Base-by-base conservation (phyloP, 2,888 invertebrate species). In the Tenthredo livida region DNA sequence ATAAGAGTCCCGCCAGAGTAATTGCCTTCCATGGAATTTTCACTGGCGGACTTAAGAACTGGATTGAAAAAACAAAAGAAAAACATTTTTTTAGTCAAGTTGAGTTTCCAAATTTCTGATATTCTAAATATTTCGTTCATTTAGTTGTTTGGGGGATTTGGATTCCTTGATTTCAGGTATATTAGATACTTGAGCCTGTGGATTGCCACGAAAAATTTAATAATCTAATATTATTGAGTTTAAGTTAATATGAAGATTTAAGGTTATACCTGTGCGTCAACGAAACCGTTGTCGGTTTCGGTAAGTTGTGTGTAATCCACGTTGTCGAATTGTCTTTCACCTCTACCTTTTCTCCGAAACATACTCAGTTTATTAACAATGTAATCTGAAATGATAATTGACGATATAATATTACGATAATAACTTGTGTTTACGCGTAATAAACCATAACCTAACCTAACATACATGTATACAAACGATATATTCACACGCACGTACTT, bases 1-100 rank as follows among this genome's bases (percentile, higher is more conserved):
- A 97, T 67, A 98, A 94, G 85, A 97, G 95, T 17, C 96, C 94
- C 0, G 98, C 98, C 88, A 98, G 94, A 9, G 95, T 92, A 80
- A 98, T 96, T 0, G 98, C 97, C 93, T 97, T 97, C 96, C 97
- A 97, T 73, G 98, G 98, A 89, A 98, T 95, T 92, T 96, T 96
- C 58, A 95, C 95, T 1, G 96, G 95, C 85, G 96, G 96, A 77
- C 93, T 93, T 86, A 95, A 94, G 90, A 96, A 96, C 92, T 97
- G 85, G 17, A 84, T 84, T 77, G 33, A 80, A 86, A 29, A 78
- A 83, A 40, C 2, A 61, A 54, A 40, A 25, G 5, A 5, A 29
- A 29, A 29, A 29, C 29, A 29, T 29, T 65, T 21, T 2, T 29
- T 29, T 4, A 65, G 65, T 65, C 1, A 65, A 21, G 10, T 25